Evolutionary conservation across 2,888 invertebrate species (phyloP).

Genomic region (Syritta pipiens): DNA sequence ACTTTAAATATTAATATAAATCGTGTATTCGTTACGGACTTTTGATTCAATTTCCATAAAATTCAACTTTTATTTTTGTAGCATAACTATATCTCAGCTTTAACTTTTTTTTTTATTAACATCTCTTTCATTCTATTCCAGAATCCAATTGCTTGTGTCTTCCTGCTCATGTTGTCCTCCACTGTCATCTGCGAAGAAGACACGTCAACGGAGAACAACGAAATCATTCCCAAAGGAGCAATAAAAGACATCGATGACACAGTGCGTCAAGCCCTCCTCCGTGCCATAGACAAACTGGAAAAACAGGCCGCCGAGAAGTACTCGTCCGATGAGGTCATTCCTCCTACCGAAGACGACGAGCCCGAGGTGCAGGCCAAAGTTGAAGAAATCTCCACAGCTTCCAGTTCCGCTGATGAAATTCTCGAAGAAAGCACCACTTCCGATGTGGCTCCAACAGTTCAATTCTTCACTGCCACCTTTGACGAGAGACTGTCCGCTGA

Average conservation of each 20-base stretch:
- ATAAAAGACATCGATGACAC: slow-evolving; percentile 83
- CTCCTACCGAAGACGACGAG: slow-evolving; percentile 73
- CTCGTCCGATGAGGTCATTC: slow-evolving; percentile 75
- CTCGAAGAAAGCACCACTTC: slow-evolving; percentile 80
- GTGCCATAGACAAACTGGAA: slow-evolving; percentile 88
- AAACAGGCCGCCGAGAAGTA: slow-evolving; percentile 79
- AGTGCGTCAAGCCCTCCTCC: slow-evolving; percentile 86
- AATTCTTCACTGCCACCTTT: slow-evolving; percentile 81
- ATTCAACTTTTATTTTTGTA: no score
- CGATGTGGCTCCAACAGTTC: slow-evolving; percentile 80
- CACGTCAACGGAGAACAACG: slow-evolving; percentile 77
- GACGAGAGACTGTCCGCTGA: slow-evolving; percentile 76
- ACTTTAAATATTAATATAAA: no score
- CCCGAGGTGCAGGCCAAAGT: slow-evolving; percentile 72
- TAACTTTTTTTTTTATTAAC: background rate
- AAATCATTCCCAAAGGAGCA: slow-evolving; percentile 81
- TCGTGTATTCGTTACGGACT: no score
- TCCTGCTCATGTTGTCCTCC: slow-evolving; percentile 35
- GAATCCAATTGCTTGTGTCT: slow-evolving; percentile 29
- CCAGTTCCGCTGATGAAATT: slow-evolving; percentile 76
- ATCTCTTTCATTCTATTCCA: slow-evolving; percentile 11
- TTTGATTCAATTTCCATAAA: no score
- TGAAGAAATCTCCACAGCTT: slow-evolving; percentile 71
- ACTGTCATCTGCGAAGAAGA: slow-evolving; percentile 69
- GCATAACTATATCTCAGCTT: no score